Base-by-base conservation (phyloP, 2,888 invertebrate genomes). In the Microctonus aethiopoides region DNA sequence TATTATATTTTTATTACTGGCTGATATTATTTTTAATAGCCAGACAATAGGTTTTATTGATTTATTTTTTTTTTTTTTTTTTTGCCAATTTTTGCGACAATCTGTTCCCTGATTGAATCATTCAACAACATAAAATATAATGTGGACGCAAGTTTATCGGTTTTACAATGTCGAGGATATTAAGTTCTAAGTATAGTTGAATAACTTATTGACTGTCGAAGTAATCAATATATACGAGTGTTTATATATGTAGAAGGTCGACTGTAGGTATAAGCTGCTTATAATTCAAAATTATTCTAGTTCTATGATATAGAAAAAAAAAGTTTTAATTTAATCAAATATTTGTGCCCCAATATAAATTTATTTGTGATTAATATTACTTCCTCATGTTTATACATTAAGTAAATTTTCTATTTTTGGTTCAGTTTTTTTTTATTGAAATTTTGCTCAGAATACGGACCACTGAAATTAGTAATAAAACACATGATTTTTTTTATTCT, bases 171-270 rank as follows among this genome's bases (percentile, higher is more conserved):
- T 78, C 71, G 79, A 77, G 75, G 16, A 57, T 29, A 29, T 56
- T n/a, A 57, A n/a, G 20, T 34, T 32, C 32, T 78, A 68, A 74
- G 68, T 76, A 74, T 75, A 78, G 5, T 20, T 84, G 77, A 83
- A 84, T 84, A 81, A 83, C 81, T 81, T 77, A 83, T 80, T 73
- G 74, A 70, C 70, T 77, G 72, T 78, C 76, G 74, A 76, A 78
- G 74, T 74, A 81, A 80, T 83, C 82, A 78, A 82, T 83, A 79
- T 72, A 76, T 5, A n/a, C 39, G 39, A 68, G 52, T 60, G 54
- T 63, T 67, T 56, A 67, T 22, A n/a, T n/a, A n/a, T 67, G 22
- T 61, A 57, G 2, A 26, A 54, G 52, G 61, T 52, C 16, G 16
- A 54, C 22, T 59, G 9, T 54, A 26, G 34, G 51, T 9, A n/a